Conservation (phyloP, 2,888 invertebrate genomes). For the Epinotia ramella region DNA sequence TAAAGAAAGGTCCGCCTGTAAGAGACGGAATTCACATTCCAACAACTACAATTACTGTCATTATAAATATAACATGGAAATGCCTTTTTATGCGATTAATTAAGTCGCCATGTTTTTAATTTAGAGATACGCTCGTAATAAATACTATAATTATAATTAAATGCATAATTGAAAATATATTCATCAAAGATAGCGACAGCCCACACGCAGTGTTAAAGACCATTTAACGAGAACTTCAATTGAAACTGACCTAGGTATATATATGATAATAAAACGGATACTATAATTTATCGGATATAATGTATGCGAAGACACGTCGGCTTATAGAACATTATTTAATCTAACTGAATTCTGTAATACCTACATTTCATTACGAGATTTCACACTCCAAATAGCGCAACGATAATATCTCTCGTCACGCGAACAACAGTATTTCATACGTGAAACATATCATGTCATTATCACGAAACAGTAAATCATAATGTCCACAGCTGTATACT, state of each 20-base stretch:
- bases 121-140: background rate
- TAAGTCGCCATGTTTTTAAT: background rate
- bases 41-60: background rate
- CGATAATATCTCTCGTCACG: conserved; percentile 51
- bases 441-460: conserved; percentile 40
- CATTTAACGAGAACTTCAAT: conserved; percentile 5
- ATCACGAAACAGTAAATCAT: conserved; percentile 28
- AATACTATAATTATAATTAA: conserved; percentile 8
- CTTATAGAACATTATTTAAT: conserved; percentile 45
- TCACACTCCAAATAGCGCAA: conserved; percentile 58
- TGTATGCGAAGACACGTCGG: background rate
- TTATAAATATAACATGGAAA: background rate
- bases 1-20: no score
- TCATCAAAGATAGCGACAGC: conserved; percentile 17
- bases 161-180: conserved; percentile 5
- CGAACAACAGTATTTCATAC: conserved; percentile 47
- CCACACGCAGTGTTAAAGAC: conserved; percentile 15
- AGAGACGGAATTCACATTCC: background rate
- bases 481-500: conserved; percentile 26
- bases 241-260: conserved; percentile 5
- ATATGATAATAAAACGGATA: conserved; percentile 7
- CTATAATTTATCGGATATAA: background rate
- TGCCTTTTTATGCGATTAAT: conserved; percentile 15
- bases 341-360: conserved; percentile 47
- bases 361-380: conserved; percentile 51